A percentile compares a stretch with the other conserved stretches of the same genome.
Evolutionary conservation across 2,888 invertebrate genomes (phyloP).

Genomic region (Xylophagus ater): DNA sequence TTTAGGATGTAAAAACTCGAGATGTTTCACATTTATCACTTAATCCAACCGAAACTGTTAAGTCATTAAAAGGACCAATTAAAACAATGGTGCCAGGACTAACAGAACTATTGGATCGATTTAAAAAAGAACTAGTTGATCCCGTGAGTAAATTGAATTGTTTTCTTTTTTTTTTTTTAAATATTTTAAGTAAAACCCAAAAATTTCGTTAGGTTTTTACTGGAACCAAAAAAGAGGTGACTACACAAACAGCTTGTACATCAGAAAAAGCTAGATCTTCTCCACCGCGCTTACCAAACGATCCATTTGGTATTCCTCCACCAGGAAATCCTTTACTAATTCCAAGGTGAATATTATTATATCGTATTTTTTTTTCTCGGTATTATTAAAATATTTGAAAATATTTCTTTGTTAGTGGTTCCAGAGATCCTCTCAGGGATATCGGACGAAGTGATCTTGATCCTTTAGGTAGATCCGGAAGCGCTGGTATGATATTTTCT

Average conservation of each 20-base stretch:
- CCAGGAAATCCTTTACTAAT: too few relatives aligned
- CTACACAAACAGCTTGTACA: constrained; percentile 29
- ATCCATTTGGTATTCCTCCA: constrained; percentile 26
- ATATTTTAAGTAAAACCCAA: too few relatives aligned
- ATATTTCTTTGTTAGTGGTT: too few relatives aligned
- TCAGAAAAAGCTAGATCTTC: constrained; percentile 1
- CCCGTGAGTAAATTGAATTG: constrained; percentile 36
- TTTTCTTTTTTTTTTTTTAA: neutral
- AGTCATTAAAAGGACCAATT: constrained; percentile 45
- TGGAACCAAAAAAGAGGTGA: constrained; percentile 29
- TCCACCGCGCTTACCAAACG: constrained; percentile 12
- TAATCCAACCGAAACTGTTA: constrained; percentile 47
- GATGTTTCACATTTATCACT: constrained; percentile 51
- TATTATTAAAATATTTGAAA: too few relatives aligned
- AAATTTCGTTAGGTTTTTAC: constrained; percentile 26
- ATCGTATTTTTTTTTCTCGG: too few relatives aligned
- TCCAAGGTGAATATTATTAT: too few relatives aligned
- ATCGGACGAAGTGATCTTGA: constrained; percentile 69
- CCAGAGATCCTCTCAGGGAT: constrained; percentile 37
- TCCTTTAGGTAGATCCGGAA: constrained; percentile 55
- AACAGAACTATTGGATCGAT: constrained; percentile 47
- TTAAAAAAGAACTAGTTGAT: constrained; percentile 56
- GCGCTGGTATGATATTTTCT: constrained; percentile 71
- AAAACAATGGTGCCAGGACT: constrained; percentile 54
- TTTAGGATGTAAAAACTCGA: constrained; percentile 33